These are phyloP conservation scores for Mellivora capensis DNA, from an alignment of 2,113 vertebrate genomes.

Conservation along the genomic window DNA sequence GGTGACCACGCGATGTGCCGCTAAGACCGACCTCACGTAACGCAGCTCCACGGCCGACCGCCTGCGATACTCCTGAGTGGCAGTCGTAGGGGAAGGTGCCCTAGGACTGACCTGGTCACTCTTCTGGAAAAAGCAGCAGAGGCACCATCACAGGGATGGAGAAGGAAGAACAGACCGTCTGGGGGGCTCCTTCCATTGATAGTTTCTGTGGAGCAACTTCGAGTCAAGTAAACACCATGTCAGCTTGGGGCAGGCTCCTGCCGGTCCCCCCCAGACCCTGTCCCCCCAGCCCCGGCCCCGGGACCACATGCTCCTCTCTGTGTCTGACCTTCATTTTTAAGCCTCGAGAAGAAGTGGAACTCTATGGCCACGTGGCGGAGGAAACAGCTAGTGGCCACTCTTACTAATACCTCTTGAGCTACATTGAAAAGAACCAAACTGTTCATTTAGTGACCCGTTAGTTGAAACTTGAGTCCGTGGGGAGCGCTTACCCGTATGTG, in stretches of 20 bases:
- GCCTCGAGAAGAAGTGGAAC: not conserved
- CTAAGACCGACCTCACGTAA: not conserved
- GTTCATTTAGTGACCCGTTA: not conserved
- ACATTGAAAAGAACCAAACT: not conserved
- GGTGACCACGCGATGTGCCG: rapidly evolving
- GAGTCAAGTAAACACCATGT: rapidly evolving
- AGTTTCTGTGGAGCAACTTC: not conserved
- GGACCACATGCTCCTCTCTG: not conserved
- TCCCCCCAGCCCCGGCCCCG: not conserved
- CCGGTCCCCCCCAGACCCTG: rapidly evolving
- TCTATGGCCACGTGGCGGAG: not conserved
- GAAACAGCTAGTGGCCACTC: not conserved
- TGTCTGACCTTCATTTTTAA: not conserved
- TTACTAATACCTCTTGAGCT: no score
- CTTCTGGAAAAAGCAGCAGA: not conserved
- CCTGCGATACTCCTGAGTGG: rapidly evolving
- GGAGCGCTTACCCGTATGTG: not conserved
- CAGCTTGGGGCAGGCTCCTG: not conserved
- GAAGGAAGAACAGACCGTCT: rapidly evolving
- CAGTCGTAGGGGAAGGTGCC: rapidly evolving
- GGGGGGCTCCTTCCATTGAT: rapidly evolving
- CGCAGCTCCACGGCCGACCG: rapidly evolving
- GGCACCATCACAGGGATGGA: rapidly evolving
- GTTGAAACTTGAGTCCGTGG: rapidly evolving
- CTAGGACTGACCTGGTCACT: not conserved